Percentiles rank a stretch among this genome's conserved stretches.
Evolutionary conservation across 2,888 invertebrate species (phyloP).

Genomic region (Ennomos quercinarius): DNA sequence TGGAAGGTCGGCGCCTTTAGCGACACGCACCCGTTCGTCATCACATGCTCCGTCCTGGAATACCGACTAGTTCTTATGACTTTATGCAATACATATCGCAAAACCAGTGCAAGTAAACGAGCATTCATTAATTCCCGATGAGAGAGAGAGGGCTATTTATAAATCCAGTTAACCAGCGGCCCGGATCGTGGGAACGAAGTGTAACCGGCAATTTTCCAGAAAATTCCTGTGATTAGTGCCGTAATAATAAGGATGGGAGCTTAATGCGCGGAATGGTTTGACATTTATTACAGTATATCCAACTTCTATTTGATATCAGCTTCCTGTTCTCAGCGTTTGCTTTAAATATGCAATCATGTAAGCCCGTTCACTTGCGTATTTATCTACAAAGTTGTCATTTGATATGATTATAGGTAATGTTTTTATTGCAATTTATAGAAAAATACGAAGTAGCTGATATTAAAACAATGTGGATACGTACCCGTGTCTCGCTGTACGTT

Average conservation of each 20-base stretch:
- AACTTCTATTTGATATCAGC: constrained; percentile 16
- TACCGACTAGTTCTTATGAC: constrained; percentile 70
- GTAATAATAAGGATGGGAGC: constrained; percentile 27
- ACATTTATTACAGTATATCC: constrained; percentile 25
- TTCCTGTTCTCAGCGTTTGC: constrained; percentile 25
- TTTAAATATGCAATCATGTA: constrained; percentile 2
- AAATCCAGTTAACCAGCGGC: constrained; percentile 48
- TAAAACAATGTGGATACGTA: constrained; percentile 51
- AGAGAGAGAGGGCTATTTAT: constrained; percentile 46
- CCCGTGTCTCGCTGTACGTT: constrained; percentile 92
- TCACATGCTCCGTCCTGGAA: constrained; percentile 84
- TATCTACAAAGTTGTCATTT: background rate
- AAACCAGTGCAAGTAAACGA: constrained; percentile 47
- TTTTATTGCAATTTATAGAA: background rate
- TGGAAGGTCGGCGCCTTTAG: constrained; percentile 91
- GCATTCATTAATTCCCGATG: constrained; percentile 47
- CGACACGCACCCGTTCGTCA: constrained; percentile 90
- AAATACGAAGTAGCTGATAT: background rate
- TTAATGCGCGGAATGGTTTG: constrained; percentile 23
- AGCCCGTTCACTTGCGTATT: background rate
- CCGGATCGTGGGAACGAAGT: constrained; percentile 52
- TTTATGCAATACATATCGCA: constrained; percentile 61
- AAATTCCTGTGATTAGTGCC: constrained; percentile 36
- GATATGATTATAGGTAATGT: background rate
- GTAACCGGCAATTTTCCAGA: constrained; percentile 49